Evolutionary conservation across 2,113 vertebrate genomes (phyloP).

Genomic region (Diadophis punctatus): DNA sequence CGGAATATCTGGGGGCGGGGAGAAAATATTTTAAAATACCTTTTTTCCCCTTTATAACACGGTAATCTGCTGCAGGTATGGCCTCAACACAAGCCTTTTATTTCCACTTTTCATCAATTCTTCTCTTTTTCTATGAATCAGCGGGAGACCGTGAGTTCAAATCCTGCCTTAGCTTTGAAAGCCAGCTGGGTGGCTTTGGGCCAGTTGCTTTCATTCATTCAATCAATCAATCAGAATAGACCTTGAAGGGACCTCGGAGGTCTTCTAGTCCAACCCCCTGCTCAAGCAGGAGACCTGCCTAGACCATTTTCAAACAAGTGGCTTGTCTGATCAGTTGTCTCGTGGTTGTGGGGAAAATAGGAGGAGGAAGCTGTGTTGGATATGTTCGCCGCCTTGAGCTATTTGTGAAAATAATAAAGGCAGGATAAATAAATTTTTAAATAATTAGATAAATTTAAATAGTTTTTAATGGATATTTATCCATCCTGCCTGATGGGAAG

Average conservation of each 20-base stretch:
- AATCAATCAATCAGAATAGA: not conserved
- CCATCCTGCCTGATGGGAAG: not conserved
- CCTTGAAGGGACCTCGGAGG: not conserved
- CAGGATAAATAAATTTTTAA: not conserved
- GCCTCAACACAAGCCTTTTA: not conserved
- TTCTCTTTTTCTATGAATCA: not conserved
- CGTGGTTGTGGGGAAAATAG: not conserved
- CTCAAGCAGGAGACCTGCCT: not conserved
- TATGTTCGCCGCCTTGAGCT: not conserved
- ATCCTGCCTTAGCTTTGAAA: not conserved
- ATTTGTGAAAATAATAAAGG: not conserved
- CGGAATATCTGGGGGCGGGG: not conserved
- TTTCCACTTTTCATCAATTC: not conserved
- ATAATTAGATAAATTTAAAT: no score
- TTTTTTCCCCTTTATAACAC: not conserved
- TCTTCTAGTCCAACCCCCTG: not conserved
- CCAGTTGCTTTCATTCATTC: not conserved
- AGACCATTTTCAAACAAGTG: not conserved
- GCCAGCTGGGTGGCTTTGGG: not conserved
- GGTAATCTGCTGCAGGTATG: not conserved
- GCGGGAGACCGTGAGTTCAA: not conserved
- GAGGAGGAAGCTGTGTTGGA: not conserved
- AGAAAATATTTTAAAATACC: not conserved
- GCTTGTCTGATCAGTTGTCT: not conserved
- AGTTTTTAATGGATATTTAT: not conserved